Evolutionary conservation across 2,888 invertebrate genomes (phyloP).

Genomic region (Nebria brevicollis): DNA sequence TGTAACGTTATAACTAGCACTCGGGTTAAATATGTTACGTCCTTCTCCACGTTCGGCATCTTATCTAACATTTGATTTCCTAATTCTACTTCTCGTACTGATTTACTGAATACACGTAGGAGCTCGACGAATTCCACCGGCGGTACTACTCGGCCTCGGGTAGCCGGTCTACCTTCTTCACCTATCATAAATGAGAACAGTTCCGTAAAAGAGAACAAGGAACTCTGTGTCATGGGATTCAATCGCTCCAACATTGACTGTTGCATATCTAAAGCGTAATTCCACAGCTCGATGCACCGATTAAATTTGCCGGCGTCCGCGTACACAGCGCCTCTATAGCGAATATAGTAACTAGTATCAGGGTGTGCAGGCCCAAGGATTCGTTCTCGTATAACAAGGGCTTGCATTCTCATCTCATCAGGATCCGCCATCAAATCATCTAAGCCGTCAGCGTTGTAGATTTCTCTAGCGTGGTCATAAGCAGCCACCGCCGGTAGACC

Average conservation of each 20-base stretch:
- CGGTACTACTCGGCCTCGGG: constrained; percentile 78
- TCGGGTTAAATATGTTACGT: constrained; percentile 81
- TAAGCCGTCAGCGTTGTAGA: constrained; percentile 79
- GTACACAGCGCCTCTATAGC: constrained; percentile 78
- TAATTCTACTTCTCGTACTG: constrained; percentile 78
- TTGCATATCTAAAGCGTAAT: constrained; percentile 96
- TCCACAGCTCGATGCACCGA: constrained; percentile 94
- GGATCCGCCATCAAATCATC: constrained; percentile 91
- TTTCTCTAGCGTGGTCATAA: constrained; percentile 89
- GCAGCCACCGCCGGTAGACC: constrained; percentile 80
- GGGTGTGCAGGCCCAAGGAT: constrained; percentile 95
- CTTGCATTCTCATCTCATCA: constrained; percentile 97
- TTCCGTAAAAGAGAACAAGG: constrained; percentile 93
- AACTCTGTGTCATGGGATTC: constrained; percentile 94
- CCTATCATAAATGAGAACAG: constrained; percentile 94
- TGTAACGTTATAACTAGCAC: constrained; percentile 88
- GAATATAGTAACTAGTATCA: constrained; percentile 95
- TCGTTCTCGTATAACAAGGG: constrained; percentile 88
- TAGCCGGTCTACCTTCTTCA: constrained; percentile 78
- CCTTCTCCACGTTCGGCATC: constrained; percentile 73
- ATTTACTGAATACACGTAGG: constrained; percentile 83
- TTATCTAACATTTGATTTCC: constrained; percentile 71
- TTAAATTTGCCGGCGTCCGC: constrained; percentile 93
- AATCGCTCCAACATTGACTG: constrained; percentile 91
- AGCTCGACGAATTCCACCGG: constrained; percentile 85